A percentile compares a stretch with the other conserved stretches of the same genome.
phyloP scores from a whole-genome alignment of 2,797 vertebrate genomes.

The Lacerta viridis region DNA sequence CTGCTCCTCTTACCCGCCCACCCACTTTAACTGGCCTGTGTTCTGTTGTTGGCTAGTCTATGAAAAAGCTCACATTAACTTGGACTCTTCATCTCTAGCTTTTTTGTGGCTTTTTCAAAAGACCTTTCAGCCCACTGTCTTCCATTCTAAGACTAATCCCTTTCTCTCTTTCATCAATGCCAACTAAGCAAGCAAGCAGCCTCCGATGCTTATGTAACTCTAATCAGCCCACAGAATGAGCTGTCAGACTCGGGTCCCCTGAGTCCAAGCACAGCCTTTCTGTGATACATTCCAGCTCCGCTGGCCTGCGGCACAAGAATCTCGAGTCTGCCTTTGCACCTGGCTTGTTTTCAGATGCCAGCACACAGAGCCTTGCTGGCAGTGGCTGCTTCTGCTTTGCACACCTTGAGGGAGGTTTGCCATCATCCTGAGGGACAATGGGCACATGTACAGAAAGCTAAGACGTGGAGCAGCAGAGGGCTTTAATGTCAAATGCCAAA shows the following conservation, averaged over 20 bases:
- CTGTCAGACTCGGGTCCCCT: slow-evolving; percentile 29
- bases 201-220: slow-evolving; percentile 47
- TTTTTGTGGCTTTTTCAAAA: slow-evolving; percentile 39
- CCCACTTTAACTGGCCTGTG: slow-evolving; percentile 54
- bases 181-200: slow-evolving; percentile 19
- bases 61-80: slow-evolving; percentile 51
- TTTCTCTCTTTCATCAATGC: slow-evolving; percentile 48
- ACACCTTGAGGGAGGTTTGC: slow-evolving; percentile 40
- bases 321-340: slow-evolving; percentile 46
- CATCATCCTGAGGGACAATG: slow-evolving; percentile 26
- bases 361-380: not conserved
- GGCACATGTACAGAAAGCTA: not conserved
- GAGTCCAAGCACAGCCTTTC: slow-evolving; percentile 52
- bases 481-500: slow-evolving; percentile 1
- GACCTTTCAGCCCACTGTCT: slow-evolving; percentile 36
- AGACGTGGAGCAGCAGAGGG: not conserved
- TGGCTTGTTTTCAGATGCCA: slow-evolving; percentile 47
- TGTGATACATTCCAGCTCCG: not conserved
- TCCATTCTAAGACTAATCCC: slow-evolving; percentile 47
- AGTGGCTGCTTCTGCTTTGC: not conserved
- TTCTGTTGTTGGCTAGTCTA: slow-evolving; percentile 49
- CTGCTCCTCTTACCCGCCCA: slow-evolving; percentile 10
- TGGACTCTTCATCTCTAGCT: slow-evolving; percentile 55
- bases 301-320: slow-evolving; percentile 16
- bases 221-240: slow-evolving; percentile 38